phyloP scores from a whole-genome alignment of 2,888 invertebrate species.

The Nineta flava region DNA sequence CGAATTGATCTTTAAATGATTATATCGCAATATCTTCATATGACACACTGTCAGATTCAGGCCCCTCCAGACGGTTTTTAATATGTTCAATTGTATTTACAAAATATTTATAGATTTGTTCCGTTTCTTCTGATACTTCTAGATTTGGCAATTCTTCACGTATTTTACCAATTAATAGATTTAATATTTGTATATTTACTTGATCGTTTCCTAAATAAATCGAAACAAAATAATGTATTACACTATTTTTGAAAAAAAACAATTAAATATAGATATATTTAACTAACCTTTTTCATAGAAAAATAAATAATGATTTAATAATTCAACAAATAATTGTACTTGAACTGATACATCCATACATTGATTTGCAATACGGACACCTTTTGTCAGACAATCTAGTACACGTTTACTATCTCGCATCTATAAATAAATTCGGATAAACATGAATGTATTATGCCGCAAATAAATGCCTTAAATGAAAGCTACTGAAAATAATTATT shows the following conservation, averaged over 20 bases:
- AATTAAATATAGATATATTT: too few species aligned
- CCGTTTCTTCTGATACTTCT: slow-evolving; percentile 89
- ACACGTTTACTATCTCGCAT: slow-evolving; percentile 84
- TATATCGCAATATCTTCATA: slow-evolving; percentile 46
- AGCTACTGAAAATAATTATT: too few species aligned
- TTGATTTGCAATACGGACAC: slow-evolving; percentile 86
- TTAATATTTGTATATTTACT: slow-evolving; percentile 25
- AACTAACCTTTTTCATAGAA: slow-evolving; percentile 67
- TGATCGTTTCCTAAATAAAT: slow-evolving; percentile 20
- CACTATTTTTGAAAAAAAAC: too few species aligned
- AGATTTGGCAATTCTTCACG: slow-evolving; percentile 85
- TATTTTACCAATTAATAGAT: slow-evolving; percentile 79
- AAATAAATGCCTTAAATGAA: too few species aligned
- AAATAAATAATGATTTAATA: slow-evolving; percentile 85
- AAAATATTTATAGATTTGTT: slow-evolving; percentile 92
- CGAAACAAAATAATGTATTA: not conserved
- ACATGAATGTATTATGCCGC: too few species aligned
- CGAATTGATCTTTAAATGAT: slow-evolving; percentile 9
- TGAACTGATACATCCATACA: slow-evolving; percentile 96
- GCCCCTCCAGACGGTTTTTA: slow-evolving; percentile 48
- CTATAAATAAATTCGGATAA: too few species aligned
- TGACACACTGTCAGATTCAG: slow-evolving; percentile 44
- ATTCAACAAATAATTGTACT: slow-evolving; percentile 87
- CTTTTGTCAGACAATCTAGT: slow-evolving; percentile 89
- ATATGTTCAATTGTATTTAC: slow-evolving; percentile 77